phyloP scores from a whole-genome alignment of 2,888 invertebrate species.

The Catocala nupta region DNA sequence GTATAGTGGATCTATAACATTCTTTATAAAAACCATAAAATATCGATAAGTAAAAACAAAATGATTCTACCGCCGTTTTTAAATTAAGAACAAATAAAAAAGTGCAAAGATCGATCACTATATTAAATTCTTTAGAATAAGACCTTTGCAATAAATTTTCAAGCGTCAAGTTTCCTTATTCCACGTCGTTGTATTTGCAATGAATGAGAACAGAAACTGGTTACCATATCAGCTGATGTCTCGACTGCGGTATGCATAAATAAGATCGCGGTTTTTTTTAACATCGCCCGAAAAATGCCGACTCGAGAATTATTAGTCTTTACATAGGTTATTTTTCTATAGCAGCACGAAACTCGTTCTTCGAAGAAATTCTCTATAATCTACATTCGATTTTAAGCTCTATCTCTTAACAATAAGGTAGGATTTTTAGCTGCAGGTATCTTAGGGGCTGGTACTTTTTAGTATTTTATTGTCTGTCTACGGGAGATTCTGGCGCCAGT shows the following conservation, averaged over 20 bases:
- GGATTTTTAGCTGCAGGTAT: constrained; percentile 10
- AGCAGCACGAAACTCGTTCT: constrained; percentile 56
- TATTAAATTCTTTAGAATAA: neutral
- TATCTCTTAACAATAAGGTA: constrained; percentile 19
- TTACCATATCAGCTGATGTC: constrained; percentile 80
- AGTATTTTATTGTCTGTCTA: constrained; percentile 56
- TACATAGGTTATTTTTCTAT: constrained; percentile 61
- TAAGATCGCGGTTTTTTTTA: constrained; percentile 65
- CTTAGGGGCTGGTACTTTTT: constrained; percentile 49
- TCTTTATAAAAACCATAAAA: no score
- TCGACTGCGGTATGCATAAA: constrained; percentile 71
- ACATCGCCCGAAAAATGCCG: constrained; percentile 72
- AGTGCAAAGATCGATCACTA: neutral
- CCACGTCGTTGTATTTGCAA: constrained; percentile 51
- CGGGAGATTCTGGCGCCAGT: constrained; percentile 56
- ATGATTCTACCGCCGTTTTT: no score
- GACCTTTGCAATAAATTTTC: constrained; percentile 1
- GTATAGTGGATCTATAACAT: no score
- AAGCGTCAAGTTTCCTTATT: constrained; percentile 42
- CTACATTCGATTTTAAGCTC: constrained; percentile 32
- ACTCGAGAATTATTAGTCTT: constrained; percentile 65
- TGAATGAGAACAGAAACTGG: constrained; percentile 73
- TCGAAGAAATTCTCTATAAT: constrained; percentile 23
- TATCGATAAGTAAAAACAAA: no score
- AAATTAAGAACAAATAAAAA: neutral